Evolutionary conservation across 2,113 vertebrate genomes (phyloP), one percentile per base, ranked within the genome.

Genomic region (Myrmophylax atrothorax): DNA sequence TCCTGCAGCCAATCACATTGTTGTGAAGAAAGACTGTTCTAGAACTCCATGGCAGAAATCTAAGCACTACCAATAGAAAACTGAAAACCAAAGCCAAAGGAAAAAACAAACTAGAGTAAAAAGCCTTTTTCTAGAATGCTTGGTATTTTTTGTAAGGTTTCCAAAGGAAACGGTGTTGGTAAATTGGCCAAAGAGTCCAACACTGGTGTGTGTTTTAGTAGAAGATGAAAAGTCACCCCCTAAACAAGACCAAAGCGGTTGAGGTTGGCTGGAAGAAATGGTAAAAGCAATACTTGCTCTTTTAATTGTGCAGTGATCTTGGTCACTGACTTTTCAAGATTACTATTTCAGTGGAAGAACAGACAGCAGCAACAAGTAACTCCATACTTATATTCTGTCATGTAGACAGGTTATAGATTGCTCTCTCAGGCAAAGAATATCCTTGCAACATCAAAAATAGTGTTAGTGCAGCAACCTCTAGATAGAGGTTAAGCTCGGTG

Each of bases 181-280:
- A 3, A 78, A 25, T n/a, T 42, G 22, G 40, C 6, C 25, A 79
- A 73, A 78, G 20, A 14, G 29, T 70, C 25, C 42, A 78, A 49
- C 22, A 14, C 11, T 66, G 28, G 3, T 1, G 0, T 56, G 26
- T 70, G 19, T 62, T 90, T 84, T 72, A 84, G 38, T 53, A n/a
- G 5, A 72, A 72, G 55, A 25, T 25, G 22, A 18, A 70, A 24
- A 86, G 23, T 52, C 26, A 67, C 22, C 18, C 9, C 10, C 31
- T 37, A 60, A 44, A 62, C 17, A 79, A 49, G 74, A 64, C 0
- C 47, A 49, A 63, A 91, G 37, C 44, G 49, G 20, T 44, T 68
- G 56, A 87, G 14, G 10, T 26, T 81, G 60, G 18, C 25, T 94
- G 40, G 26, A 94, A 52, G 40, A 93, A 93, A 93, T 28, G 37